Evolutionary conservation across 2,888 invertebrate species (phyloP).

Genomic region (Epiblema foenella): DNA sequence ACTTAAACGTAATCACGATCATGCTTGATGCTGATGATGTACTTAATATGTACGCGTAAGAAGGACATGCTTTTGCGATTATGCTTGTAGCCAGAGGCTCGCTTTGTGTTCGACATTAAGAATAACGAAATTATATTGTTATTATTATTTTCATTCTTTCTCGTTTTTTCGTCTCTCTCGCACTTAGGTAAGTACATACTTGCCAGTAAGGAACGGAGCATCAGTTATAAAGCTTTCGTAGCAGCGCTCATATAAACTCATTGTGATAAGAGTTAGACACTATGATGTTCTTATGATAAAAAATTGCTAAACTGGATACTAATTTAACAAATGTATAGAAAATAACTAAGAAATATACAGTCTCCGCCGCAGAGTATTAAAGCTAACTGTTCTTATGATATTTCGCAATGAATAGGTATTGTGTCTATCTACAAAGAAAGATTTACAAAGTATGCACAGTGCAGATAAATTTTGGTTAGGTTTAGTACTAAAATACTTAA

Average conservation of each 20-base stretch:
- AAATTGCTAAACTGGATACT: slow-evolving; percentile 48
- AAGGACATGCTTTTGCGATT: too few species aligned
- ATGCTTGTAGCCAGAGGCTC: too few species aligned
- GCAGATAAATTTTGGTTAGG: slow-evolving; percentile 2
- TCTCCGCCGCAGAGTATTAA: slow-evolving; percentile 52
- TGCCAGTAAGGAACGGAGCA: background rate
- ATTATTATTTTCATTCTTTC: too few species aligned
- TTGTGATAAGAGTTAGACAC: slow-evolving; percentile 30
- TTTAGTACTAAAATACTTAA: background rate
- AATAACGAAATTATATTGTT: too few species aligned
- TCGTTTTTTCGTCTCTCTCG: too few species aligned
- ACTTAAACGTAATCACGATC: too few species aligned
- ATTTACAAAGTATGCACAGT: slow-evolving; percentile 8
- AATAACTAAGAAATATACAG: slow-evolving; percentile 55
- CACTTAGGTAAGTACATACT: background rate
- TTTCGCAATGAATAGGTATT: slow-evolving; percentile 27
- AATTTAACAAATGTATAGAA: slow-evolving; percentile 56
- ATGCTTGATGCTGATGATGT: too few species aligned
- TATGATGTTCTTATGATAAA: slow-evolving; percentile 42
- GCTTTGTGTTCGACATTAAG: too few species aligned
- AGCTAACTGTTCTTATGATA: slow-evolving; percentile 45
- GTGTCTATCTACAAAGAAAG: slow-evolving; percentile 22
- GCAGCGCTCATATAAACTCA: slow-evolving; percentile 25
- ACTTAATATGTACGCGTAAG: too few species aligned
- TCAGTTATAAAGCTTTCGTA: slow-evolving; percentile 7